phyloP scores from a whole-genome alignment of 2,797 vertebrate genomes.

The Sciurus carolinensis region DNA sequence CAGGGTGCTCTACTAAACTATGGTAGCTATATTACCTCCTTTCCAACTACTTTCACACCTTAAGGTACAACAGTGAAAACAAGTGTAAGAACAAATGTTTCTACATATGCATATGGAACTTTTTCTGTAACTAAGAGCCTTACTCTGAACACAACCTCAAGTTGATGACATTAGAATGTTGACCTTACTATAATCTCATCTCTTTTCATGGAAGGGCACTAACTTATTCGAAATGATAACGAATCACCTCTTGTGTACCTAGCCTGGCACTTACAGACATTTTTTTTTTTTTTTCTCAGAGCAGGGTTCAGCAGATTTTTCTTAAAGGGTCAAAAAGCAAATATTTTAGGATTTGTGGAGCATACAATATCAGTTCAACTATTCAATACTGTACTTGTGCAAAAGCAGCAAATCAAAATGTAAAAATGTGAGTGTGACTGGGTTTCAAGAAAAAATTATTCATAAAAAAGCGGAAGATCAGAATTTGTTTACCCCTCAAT shows the following conservation, averaged over 20 bases:
- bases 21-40: background rate
- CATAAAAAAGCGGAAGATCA: background rate
- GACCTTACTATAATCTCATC: background rate
- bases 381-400: background rate
- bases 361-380: background rate
- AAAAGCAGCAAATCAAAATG: slow-evolving; percentile 13
- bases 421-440: background rate
- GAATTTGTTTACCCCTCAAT: background rate
- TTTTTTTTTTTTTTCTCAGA: slow-evolving; percentile 33
- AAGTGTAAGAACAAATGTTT: slow-evolving; percentile 47
- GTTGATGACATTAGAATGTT: background rate
- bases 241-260: background rate
- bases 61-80: background rate
- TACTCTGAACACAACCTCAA: background rate
- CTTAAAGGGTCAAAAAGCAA: slow-evolving; percentile 14
- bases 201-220: slow-evolving; percentile 6
- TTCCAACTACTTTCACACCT: background rate
- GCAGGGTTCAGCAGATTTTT: background rate
- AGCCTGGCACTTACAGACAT: background rate
- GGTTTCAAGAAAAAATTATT: slow-evolving; percentile 12
- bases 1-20: background rate
- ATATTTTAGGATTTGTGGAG: background rate
- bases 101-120: background rate
- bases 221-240: background rate
- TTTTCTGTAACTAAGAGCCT: background rate